These are phyloP conservation scores for Frankliniella fusca DNA, from an alignment of 2,888 invertebrate genomes.

Conservation along the genomic window DNA sequence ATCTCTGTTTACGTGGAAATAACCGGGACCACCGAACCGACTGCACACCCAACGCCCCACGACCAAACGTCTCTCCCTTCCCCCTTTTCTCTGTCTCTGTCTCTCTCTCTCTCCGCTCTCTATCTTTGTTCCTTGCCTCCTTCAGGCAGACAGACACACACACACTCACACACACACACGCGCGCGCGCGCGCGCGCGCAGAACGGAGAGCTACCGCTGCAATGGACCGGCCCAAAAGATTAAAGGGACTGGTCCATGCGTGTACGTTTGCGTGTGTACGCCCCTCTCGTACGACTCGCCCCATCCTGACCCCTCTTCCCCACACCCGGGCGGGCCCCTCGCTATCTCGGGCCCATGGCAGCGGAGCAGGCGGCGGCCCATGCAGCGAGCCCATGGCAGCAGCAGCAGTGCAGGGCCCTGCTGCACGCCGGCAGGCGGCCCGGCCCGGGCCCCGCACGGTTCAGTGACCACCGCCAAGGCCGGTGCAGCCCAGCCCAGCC, in stretches of 20 bases:
- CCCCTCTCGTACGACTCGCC: background rate
- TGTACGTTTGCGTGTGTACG: constrained; percentile 12
- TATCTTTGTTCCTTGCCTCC: background rate
- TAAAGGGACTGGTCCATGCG: constrained; percentile 2
- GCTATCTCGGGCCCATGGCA: background rate
- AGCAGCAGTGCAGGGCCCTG: background rate
- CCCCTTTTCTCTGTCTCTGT: background rate
- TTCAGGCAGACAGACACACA: no score
- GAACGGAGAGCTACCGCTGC: background rate
- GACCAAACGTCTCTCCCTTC: background rate
- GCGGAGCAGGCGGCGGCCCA: no score
- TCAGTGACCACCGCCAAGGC: background rate
- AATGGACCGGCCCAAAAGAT: constrained; percentile 12
- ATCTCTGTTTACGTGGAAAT: constrained; percentile 6
- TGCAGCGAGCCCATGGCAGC: no score
- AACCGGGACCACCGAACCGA: background rate
- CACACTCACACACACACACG: background rate
- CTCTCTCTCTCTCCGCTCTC: background rate
- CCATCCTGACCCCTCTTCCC: background rate
- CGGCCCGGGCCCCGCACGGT: background rate
- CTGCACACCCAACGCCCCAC: background rate
- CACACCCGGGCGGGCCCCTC: background rate
- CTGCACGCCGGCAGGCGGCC: background rate
- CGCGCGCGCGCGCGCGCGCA: background rate
- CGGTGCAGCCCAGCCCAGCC: background rate